Percentiles rank a stretch among this genome's conserved stretches.
phyloP scores from a whole-genome alignment of 1,140 invertebrate species.

The Drosophila tsacasi region DNA sequence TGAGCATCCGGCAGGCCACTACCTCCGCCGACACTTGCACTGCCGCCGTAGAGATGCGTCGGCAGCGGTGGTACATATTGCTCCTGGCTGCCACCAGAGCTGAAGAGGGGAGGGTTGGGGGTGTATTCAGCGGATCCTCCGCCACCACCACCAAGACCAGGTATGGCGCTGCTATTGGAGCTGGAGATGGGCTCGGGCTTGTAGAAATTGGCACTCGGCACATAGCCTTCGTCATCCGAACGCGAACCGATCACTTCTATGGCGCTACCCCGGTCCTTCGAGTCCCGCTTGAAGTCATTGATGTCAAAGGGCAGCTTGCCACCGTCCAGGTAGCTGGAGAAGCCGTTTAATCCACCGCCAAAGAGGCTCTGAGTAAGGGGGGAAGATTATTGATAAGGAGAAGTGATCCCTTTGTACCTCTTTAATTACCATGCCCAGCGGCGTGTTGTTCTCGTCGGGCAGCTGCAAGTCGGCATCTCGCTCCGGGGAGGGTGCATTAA shows the following conservation, averaged over 20 bases:
- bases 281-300: constrained; percentile 82
- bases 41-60: constrained; percentile 50
- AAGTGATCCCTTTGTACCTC: background rate
- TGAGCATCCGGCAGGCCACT: constrained; percentile 33
- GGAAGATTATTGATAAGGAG: constrained; percentile 7
- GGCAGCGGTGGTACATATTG: constrained; percentile 71
- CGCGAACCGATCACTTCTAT: constrained; percentile 87
- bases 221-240: constrained; percentile 78
- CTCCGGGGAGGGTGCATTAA: constrained; percentile 93
- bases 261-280: constrained; percentile 65
- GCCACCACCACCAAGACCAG: constrained; percentile 54
- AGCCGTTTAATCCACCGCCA: constrained; percentile 72
- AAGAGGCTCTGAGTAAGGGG: constrained; percentile 63
- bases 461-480: constrained; percentile 92
- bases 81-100: constrained; percentile 42
- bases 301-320: constrained; percentile 83
- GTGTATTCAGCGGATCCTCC: constrained; percentile 48
- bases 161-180: constrained; percentile 54
- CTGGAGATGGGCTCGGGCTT: constrained; percentile 64
- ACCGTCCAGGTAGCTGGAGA: constrained; percentile 76
- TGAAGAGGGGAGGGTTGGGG: constrained; percentile 48
- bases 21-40: constrained; percentile 7
- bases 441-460: constrained; percentile 86
- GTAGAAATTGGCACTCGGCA: constrained; percentile 66
- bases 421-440: constrained; percentile 57